phyloP scores from a whole-genome alignment of 2,113 vertebrate genomes.

The Saimiri boliviensis region DNA sequence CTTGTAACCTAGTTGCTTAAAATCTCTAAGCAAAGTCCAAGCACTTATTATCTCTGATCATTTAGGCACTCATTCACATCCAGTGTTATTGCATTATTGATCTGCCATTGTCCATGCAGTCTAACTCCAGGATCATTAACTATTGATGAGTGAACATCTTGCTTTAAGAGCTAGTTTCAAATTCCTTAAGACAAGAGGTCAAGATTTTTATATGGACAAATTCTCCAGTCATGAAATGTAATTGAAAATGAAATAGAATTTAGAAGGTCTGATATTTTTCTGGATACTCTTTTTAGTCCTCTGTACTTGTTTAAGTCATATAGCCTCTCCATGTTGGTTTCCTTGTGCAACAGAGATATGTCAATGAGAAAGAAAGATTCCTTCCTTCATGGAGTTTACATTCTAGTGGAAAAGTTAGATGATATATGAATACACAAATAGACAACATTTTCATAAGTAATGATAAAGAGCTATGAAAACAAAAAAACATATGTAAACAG shows the following conservation, averaged over 20 bases:
- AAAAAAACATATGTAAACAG: neutral
- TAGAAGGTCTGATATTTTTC: neutral
- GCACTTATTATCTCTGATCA: neutral
- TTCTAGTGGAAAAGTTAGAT: neutral
- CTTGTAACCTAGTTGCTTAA: neutral
- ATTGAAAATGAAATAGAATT: neutral
- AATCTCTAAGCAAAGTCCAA: neutral
- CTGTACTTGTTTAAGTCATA: neutral
- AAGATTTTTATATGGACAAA: neutral
- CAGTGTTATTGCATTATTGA: neutral
- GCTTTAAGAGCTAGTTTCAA: conserved; percentile 8
- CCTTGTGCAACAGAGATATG: neutral
- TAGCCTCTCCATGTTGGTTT: neutral
- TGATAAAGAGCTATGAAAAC: neutral
- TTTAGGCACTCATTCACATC: neutral
- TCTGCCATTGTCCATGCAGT: neutral
- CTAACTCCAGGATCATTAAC: neutral
- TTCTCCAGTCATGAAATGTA: neutral
- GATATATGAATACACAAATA: neutral
- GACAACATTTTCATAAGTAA: neutral
- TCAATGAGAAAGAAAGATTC: neutral
- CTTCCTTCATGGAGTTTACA: neutral
- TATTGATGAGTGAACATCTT: neutral
- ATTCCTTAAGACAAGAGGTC: neutral
- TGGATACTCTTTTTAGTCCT: neutral